A percentile compares a stretch with the other conserved stretches of the same genome.
Conservation (phyloP, 1,140 invertebrate genomes). For the Mycetomoellerius zeteki region DNA sequence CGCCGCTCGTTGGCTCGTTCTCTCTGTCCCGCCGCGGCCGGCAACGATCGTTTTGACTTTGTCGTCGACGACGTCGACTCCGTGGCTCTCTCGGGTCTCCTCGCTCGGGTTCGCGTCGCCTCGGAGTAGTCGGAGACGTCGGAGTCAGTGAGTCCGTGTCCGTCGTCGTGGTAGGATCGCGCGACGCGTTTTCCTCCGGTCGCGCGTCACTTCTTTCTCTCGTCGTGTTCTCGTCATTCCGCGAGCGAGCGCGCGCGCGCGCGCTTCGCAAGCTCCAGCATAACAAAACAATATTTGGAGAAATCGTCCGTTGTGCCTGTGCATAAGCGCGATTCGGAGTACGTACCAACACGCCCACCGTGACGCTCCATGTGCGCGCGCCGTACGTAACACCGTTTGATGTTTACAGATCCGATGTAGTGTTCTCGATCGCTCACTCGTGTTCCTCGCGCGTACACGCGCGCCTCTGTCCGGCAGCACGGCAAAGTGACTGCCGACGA, state of each 20-base stretch:
- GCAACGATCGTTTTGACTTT: slow-evolving; percentile 2
- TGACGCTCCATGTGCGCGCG: slow-evolving; percentile 36
- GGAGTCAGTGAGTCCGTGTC: slow-evolving; percentile 75
- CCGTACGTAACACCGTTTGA: background rate
- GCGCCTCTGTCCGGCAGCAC: background rate
- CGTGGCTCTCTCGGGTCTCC: slow-evolving; percentile 52
- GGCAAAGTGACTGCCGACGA: background rate
- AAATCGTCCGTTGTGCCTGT: slow-evolving; percentile 44
- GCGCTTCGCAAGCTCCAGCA: background rate
- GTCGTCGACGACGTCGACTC: slow-evolving; percentile 15
- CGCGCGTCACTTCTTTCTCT: slow-evolving; percentile 43
- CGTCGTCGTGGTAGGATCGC: slow-evolving; percentile 64
- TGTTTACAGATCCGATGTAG: slow-evolving; percentile 73
- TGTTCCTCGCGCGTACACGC: slow-evolving; percentile 21
- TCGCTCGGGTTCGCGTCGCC: slow-evolving; percentile 62
- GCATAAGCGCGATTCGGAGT: slow-evolving; percentile 34
- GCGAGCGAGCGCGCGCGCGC: background rate
- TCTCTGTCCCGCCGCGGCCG: background rate
- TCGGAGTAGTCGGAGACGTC: background rate
- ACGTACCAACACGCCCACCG: background rate
- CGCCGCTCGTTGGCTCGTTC: background rate
- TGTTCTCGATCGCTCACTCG: slow-evolving; percentile 33
- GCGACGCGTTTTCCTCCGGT: background rate
- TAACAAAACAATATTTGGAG: slow-evolving; percentile 59
- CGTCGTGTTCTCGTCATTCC: slow-evolving; percentile 13